These are phyloP conservation scores for Arremon aurantiirostris DNA, from an alignment of 2,797 vertebrate species.

Conservation along the genomic window DNA sequence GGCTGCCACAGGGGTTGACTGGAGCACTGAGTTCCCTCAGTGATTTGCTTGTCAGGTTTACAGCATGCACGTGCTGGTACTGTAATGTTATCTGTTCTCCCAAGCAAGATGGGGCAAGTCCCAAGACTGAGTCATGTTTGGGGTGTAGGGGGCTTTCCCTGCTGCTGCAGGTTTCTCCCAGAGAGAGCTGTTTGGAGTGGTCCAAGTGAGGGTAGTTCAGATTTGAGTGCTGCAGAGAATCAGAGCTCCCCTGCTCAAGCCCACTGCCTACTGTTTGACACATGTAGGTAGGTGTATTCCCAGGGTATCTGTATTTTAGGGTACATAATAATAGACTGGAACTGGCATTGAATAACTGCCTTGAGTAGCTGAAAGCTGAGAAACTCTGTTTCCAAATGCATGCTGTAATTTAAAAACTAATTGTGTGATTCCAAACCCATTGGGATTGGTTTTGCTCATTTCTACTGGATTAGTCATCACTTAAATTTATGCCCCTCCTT, in stretches of 20 bases:
- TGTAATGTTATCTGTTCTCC: not conserved
- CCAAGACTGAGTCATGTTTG: not conserved
- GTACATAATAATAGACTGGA: not conserved
- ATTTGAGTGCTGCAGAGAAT: not conserved
- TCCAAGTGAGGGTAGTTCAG: not conserved
- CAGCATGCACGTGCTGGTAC: fast-evolving
- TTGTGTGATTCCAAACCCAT: not conserved
- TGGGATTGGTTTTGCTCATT: not conserved
- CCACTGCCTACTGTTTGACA: not conserved
- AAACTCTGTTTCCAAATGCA: not conserved
- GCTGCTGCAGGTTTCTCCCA: not conserved
- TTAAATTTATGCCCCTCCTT: not conserved
- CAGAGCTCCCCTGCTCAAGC: not conserved
- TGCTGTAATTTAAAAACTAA: not conserved
- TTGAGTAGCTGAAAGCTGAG: not conserved
- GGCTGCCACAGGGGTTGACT: not conserved
- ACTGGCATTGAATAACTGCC: not conserved
- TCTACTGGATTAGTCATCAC: not conserved
- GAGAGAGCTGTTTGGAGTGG: not conserved
- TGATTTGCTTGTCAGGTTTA: not conserved
- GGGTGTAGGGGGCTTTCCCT: not conserved
- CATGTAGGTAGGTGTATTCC: not conserved
- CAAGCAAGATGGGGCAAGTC: not conserved
- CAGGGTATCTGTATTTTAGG: not conserved
- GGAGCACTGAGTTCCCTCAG: fast-evolving